Evolutionary conservation across 2,888 invertebrate genomes (phyloP), one percentile per base, ranked within the genome.

Genomic region (Gnatocerus cornutus): DNA sequence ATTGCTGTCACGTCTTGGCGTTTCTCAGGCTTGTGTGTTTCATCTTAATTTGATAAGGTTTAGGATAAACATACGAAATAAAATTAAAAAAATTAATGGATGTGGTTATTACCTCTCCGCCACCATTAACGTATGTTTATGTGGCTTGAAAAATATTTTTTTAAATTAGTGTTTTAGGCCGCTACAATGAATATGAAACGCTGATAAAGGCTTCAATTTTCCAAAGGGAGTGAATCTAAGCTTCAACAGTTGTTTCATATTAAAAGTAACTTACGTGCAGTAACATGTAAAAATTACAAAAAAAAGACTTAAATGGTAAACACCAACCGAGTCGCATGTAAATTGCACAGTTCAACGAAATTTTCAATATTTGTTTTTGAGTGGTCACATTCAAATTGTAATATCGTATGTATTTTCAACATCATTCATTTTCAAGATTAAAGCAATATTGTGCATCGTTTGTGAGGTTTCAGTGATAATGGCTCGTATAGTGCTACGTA

Each of bases 21-120:
- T 77, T 80, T 78, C 78, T 81, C 81, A 81, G 80, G 83, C 83
- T 83, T 82, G 75, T 74, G 75, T 79, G 80, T 82, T 81, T 76
- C 73, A 76, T 77, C 74, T 76, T 79, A 78, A 69, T 79, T 80
- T 78, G 77, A 78, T 81, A 76, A 77, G 69, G 76, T 75, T 75
- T 79, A 76, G 74, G 73, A 74, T 75, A 75, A 76, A 72, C 71
- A 69, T 74, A 70, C 71, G 71, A 77, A 21, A 76, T 73, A 72
- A 74, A 63, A 73, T 74, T 70, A 41, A 41, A 41, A n/a, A 41
- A 73, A 63, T 59, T 71, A 72, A 70, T 73, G 75, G 73, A 72
- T 69, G 70, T 71, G 71, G 74, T 71, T 72, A 52, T 69, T 72
- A 72, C 13, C 68, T 73, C 73, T 73, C 43, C 65, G 71, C 71